Conservation (phyloP, 2,888 invertebrate genomes). For the Gasteruption jaculator region DNA sequence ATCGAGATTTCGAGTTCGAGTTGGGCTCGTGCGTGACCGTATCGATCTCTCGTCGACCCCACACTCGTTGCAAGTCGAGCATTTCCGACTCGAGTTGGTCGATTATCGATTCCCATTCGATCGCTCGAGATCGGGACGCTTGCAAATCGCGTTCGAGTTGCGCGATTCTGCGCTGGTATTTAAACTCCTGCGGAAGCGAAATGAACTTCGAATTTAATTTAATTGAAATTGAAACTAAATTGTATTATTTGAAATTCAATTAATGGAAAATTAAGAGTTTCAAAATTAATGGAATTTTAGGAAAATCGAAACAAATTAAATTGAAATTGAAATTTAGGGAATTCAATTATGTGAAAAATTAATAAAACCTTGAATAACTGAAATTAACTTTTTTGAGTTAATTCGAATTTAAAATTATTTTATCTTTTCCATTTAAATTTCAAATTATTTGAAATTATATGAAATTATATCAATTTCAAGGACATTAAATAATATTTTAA, state of each 20-base stretch:
- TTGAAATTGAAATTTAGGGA: too few relatives aligned
- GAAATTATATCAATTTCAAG: not conserved
- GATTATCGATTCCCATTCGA: slow-evolving; percentile 33
- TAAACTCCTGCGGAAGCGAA: slow-evolving; percentile 32
- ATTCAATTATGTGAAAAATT: too few relatives aligned
- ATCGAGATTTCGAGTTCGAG: slow-evolving; percentile 17
- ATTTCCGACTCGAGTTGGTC: slow-evolving; percentile 37
- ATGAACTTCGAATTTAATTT: too few relatives aligned
- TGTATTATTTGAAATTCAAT: too few relatives aligned
- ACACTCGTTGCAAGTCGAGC: slow-evolving; percentile 34
- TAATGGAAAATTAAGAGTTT: not conserved
- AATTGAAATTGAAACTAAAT: too few relatives aligned
- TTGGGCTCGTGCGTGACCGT: too few relatives aligned
- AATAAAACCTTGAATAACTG: too few relatives aligned
- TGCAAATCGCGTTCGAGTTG: slow-evolving; percentile 38
- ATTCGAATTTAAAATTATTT: too few relatives aligned
- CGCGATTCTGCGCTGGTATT: slow-evolving; percentile 35
- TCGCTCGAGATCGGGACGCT: slow-evolving; percentile 26
- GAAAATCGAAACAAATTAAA: not conserved
- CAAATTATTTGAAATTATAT: too few relatives aligned
- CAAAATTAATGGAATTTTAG: not conserved
- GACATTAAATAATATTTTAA: not conserved
- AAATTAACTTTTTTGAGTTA: not conserved
- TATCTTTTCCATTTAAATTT: too few relatives aligned
- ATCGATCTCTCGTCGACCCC: slow-evolving; percentile 27